These are phyloP conservation scores for Eumacrocentrus americanus DNA, from an alignment of 2,888 invertebrate genomes.

Conservation along the genomic window DNA sequence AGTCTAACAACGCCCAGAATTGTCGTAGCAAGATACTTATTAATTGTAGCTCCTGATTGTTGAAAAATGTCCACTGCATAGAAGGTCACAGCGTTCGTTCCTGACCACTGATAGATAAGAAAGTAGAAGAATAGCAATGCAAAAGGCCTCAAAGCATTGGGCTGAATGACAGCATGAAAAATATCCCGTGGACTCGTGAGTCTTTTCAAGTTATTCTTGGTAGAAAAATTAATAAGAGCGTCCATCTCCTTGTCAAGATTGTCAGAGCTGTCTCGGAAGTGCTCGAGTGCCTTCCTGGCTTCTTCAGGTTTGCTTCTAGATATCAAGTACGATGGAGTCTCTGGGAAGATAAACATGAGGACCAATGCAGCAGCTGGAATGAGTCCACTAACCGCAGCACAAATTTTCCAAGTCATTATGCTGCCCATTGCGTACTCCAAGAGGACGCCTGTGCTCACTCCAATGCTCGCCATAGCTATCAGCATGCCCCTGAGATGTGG, in stretches of 20 bases:
- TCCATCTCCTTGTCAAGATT: constrained; percentile 70
- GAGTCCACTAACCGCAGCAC: constrained; percentile 70
- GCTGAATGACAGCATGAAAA: constrained; percentile 66
- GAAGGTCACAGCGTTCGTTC: constrained; percentile 73
- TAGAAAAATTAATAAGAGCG: constrained; percentile 67
- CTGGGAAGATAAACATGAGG: constrained; percentile 71
- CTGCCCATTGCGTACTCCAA: constrained; percentile 70
- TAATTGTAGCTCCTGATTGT: constrained; percentile 66
- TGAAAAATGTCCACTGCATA: constrained; percentile 73
- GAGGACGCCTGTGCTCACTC: constrained; percentile 75
- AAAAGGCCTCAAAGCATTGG: constrained; percentile 71
- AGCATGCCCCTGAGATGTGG: constrained; percentile 78
- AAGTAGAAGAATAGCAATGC: constrained; percentile 69
- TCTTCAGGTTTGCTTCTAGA: constrained; percentile 67
- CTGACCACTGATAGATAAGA: constrained; percentile 74
- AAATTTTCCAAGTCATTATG: constrained; percentile 68
- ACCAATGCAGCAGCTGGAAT: constrained; percentile 69
- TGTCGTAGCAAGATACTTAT: constrained; percentile 69
- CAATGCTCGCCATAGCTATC: constrained; percentile 74
- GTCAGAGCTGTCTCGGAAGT: constrained; percentile 69
- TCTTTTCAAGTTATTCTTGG: constrained; percentile 69
- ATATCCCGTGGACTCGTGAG: constrained; percentile 64
- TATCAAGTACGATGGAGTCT: constrained; percentile 75
- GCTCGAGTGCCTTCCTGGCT: constrained; percentile 67
- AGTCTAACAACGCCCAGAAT: constrained; percentile 68